These are phyloP conservation scores for Amitus sp. DNA, from an alignment of 2,888 invertebrate species.

Conservation along the genomic window DNA sequence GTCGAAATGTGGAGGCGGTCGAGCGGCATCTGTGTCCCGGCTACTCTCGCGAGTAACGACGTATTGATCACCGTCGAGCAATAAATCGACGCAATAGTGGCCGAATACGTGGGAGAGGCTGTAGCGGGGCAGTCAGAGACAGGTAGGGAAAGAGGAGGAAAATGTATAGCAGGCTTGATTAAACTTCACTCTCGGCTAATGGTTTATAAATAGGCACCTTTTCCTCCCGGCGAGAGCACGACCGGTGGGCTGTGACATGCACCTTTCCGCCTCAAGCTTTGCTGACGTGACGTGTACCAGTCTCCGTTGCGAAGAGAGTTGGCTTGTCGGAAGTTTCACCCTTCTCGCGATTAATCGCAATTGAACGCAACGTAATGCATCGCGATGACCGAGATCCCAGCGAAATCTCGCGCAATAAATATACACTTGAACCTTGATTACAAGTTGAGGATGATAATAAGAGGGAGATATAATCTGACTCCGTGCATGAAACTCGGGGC, in stretches of 20 bases:
- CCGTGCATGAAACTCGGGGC: too few relatives aligned
- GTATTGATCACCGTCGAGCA: constrained; percentile 50
- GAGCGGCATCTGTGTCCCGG: neutral
- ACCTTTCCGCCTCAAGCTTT: constrained; percentile 11
- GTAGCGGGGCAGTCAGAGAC: constrained; percentile 19
- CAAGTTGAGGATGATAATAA: too few relatives aligned
- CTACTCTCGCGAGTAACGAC: constrained; percentile 44
- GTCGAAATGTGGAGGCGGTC: neutral
- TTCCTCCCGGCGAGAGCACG: constrained; percentile 22
- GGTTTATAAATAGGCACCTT: constrained; percentile 50
- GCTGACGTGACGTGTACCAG: constrained; percentile 6
- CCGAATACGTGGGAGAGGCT: constrained; percentile 7
- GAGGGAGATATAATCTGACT: too few relatives aligned
- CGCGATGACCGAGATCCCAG: constrained; percentile 1
- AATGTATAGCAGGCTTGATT: constrained; percentile 45
- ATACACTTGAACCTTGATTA: neutral
- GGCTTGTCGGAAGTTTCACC: constrained; percentile 2
- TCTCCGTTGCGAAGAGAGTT: neutral
- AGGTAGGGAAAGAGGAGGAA: constrained; percentile 9
- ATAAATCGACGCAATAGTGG: constrained; percentile 44
- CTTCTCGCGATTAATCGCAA: constrained; percentile 5
- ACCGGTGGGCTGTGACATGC: constrained; percentile 8
- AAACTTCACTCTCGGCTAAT: constrained; percentile 52
- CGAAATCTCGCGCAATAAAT: neutral
- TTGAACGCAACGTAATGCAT: neutral